Evolutionary conservation across 2,113 vertebrate species (phyloP), one percentile per base, ranked within the genome.

Genomic region (Orthonyx spaldingii): DNA sequence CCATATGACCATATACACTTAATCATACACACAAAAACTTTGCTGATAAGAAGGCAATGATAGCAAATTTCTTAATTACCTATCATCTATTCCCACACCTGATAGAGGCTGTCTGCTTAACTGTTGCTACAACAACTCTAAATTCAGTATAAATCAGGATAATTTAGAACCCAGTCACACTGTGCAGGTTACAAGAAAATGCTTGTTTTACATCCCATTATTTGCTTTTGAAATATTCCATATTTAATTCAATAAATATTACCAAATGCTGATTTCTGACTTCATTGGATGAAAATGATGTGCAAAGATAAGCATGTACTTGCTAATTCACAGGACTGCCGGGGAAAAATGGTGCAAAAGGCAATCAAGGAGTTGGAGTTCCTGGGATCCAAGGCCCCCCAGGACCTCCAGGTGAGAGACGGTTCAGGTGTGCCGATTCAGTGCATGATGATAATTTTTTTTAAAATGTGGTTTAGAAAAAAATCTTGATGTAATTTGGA

Each of bases 321-420:
- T 97, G 50, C 21, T 66, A 57, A 66, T 97, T 95, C 97, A 55
- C 96, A 99, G 99, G 99, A n/a, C 97, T 98, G 35, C 98, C 98
- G 53, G 99, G 99, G 92, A 98, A 98, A 79, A 98, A 97, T 11
- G 99, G 99, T 6, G 98, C 98, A 60, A 99, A 98, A 78, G 99
- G 99, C 50, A 98, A 27, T 71, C 98, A 98, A 98, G 99, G 99
- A 94, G 93, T 98, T 75, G 98, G 98, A 7, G 95, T 93, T 27
- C 96, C 95, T 92, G 99, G 99, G 87, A 98, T 98, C 32, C 98
- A 98, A 88, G 99, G 99, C 3, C 98, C 98, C 23, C 98, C 98
- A 33, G 99, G 99, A 60, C 98, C 97, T 61, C 98, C 98, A 98
- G 99, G 99, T 99, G 96, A 98, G 95, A n/a, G 24, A 5, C 74